phyloP scores from a whole-genome alignment of 2,797 vertebrate genomes.

The Phataginus tetradactyla region DNA sequence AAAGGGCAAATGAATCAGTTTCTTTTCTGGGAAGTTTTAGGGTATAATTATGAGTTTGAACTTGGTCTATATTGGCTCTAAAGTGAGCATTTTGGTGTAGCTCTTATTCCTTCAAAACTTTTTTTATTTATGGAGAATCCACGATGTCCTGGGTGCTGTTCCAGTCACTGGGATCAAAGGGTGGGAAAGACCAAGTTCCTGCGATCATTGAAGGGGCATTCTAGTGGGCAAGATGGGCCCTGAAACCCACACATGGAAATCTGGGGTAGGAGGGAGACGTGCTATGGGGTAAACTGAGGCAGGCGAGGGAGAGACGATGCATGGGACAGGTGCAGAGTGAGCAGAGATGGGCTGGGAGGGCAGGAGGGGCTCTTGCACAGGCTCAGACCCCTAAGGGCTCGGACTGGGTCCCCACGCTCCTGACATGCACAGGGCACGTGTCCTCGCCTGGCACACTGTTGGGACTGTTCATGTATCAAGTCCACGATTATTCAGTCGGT shows the following conservation, averaged over 20 bases:
- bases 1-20: neutral
- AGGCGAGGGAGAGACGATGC: neutral
- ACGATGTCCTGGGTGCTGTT: neutral
- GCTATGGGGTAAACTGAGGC: neutral
- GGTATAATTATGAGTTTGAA: neutral
- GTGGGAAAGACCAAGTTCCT: neutral
- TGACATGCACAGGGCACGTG: fast-evolving
- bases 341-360: neutral
- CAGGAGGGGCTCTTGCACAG: fast-evolving
- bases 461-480: neutral
- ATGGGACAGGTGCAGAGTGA: neutral
- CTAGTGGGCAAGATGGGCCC: neutral
- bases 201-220: neutral
- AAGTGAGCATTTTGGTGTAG: neutral
- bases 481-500: neutral
- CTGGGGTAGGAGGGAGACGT: neutral
- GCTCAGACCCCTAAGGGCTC: neutral
- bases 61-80: neutral
- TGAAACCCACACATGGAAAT: neutral
- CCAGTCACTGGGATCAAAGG: neutral
- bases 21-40: neutral
- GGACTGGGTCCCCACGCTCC: neutral
- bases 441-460: fast-evolving
- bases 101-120: no score
- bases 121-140: neutral